Base-by-base conservation (phyloP, 2,797 vertebrate species). In the Protosalanx chinensis region DNA sequence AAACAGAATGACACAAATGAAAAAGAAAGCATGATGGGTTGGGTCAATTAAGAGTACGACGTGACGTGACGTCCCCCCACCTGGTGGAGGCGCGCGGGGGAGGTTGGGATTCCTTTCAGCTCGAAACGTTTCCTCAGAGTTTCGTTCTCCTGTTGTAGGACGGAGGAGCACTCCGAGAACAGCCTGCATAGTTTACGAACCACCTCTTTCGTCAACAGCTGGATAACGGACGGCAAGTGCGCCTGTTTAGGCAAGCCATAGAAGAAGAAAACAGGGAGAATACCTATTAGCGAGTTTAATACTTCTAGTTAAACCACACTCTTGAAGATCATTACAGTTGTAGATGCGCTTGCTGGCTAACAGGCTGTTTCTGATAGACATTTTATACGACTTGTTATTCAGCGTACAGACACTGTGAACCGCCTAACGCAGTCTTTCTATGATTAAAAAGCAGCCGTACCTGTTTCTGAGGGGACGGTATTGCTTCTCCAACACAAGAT, bases 151-250 rank as follows among this genome's bases (percentile, higher is more conserved):
- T 18, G 68, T 64, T 5, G 23, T 0, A 82, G 4, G 12, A 27
- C 57, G 0, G 23, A 0, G 2, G 72, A 72, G 1, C 89, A 78
- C 71, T 87, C 83, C 16, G 16, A 49, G 71, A 89, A 89, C 0
- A 90, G 72, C 2, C 78, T 67, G 78, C 76, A 78, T 63, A 90
- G 77, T 27, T 89, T 73, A 13, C 88, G 82, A 1, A 72, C 13
- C 0, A 79, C 82, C 23, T 89, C 86, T 30, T 74, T 79, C 53
- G 72, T 73, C 74, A 71, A 60, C 3, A 70, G 10, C 0, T 58
- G 33, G 37, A 66, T 30, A 6, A 66, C 6, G 64, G 64, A 66
- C 20, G 23, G 23, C 6, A 66, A 15, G 13, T 16, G 27, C 27
- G 46, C 23, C 64, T 66, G 64, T 4, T 66, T 12, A 46, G 51